These are phyloP conservation scores for Solenodon paradoxus DNA, from an alignment of 2,113 vertebrate species.

Conservation along the genomic window DNA sequence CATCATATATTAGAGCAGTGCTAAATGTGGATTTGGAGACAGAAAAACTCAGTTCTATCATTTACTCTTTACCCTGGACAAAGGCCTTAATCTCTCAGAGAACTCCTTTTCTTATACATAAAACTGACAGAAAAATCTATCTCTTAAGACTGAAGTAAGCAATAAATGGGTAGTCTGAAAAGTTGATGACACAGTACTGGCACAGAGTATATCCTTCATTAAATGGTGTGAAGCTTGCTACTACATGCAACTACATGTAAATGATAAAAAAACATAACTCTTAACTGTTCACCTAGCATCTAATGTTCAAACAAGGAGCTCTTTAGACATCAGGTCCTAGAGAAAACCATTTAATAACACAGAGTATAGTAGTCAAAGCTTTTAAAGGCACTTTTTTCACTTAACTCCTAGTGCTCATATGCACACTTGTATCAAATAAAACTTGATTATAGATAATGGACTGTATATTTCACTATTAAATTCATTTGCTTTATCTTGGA, in stretches of 20 bases:
- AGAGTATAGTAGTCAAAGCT: neutral
- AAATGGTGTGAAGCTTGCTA: neutral
- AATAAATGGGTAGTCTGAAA: neutral
- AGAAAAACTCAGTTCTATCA: neutral
- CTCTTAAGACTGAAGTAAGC: neutral
- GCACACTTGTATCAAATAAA: neutral
- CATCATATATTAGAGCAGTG: neutral
- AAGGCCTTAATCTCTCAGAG: neutral
- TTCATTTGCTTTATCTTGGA: neutral
- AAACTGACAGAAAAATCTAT: neutral
- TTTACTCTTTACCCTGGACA: neutral
- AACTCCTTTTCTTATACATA: neutral
- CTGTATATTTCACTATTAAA: neutral
- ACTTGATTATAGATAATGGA: neutral
- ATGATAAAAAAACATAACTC: neutral
- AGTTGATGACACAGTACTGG: neutral
- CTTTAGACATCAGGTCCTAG: neutral
- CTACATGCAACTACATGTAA: neutral
- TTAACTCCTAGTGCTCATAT: neutral
- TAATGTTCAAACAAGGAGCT: neutral
- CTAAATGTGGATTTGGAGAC: neutral
- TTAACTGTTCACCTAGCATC: neutral
- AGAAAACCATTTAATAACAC: neutral
- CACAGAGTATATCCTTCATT: neutral
- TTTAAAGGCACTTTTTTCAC: neutral